These are phyloP conservation scores for Platycheirus rosarum DNA, from an alignment of 2,888 invertebrate species.

Conservation along the genomic window DNA sequence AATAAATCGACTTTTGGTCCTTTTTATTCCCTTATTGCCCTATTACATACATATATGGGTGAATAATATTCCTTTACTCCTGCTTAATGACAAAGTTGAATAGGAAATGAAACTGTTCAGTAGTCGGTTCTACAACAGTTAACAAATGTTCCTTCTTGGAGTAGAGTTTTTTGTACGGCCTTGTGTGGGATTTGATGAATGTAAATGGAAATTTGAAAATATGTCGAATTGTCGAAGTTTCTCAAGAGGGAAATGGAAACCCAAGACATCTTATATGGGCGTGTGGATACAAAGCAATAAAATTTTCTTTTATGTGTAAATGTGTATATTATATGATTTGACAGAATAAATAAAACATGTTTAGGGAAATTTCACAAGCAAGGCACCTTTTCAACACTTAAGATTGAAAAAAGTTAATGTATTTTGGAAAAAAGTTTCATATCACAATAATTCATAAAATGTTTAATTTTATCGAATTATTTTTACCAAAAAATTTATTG, in stretches of 20 bases:
- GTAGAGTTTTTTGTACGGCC: too few relatives aligned
- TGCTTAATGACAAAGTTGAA: neutral
- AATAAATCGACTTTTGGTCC: slow-evolving; percentile 34
- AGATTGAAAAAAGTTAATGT: too few relatives aligned
- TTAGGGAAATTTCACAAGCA: neutral
- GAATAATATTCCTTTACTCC: neutral
- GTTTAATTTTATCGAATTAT: too few relatives aligned
- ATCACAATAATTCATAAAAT: too few relatives aligned
- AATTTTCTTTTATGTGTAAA: neutral
- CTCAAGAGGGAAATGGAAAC: neutral
- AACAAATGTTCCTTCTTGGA: too few relatives aligned
- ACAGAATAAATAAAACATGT: neutral
- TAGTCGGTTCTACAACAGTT: too few relatives aligned
- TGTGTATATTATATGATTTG: neutral
- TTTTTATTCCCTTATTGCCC: slow-evolving; percentile 24
- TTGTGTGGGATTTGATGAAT: neutral
- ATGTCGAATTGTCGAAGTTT: neutral
- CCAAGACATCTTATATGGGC: neutral
- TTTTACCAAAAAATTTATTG: too few relatives aligned
- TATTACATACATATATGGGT: neutral
- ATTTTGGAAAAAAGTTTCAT: too few relatives aligned
- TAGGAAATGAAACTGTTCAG: slow-evolving; percentile 51
- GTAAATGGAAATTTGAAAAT: neutral
- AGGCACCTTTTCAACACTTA: too few relatives aligned
- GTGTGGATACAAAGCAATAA: neutral